Base-by-base conservation (phyloP, 2,797 vertebrate species). In the Macrochelys suwanniensis region DNA sequence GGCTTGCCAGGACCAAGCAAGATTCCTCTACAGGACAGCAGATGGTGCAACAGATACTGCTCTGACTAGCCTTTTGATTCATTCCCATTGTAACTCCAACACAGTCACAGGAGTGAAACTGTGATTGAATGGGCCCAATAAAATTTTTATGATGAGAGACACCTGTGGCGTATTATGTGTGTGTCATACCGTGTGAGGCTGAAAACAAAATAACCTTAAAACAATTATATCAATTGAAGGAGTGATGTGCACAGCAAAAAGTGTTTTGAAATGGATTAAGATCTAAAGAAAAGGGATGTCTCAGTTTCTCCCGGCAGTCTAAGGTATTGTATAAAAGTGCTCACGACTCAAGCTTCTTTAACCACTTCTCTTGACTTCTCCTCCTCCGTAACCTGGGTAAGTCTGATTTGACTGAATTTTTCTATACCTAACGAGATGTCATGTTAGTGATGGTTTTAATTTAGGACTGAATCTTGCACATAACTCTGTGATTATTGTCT, bases 201-300 rank as follows among this genome's bases (percentile, higher is more conserved):
- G n/a, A 68, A 8, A 68, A 68, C 61, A 68, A n/a, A 68, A 68
- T 68, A 68, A 37, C 19, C 16, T 31, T 68, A 68, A 37, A 9
- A 68, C n/a, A 68, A 68, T 68, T 68, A 68, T 11, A 68, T 68
- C 19, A n/a, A 23, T 37, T 37, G 9, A 68, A 1, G 19, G 33
- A 28, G 4, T 1, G 1, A 7, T 31, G 23, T 2, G 47, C 78
- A 23, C 61, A 79, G 9, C 15, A 82, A 2, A 0, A 25, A 54
- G 7, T 15, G 6, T 25, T n/a, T 25, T 33, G 5, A 26, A 89
- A 89, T 74, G 88, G 95, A 95, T 94, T 76, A 79, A 2, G 31
- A 0, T 59, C 47, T 12, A 33, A 71, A 82, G 84, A 37, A 88
- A 96, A 78, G 1, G 1, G 13, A 2, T 92, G n/a, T 42, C 79